These are phyloP conservation scores for Alca torda DNA, from an alignment of 2,797 vertebrate species.

Conservation along the genomic window DNA sequence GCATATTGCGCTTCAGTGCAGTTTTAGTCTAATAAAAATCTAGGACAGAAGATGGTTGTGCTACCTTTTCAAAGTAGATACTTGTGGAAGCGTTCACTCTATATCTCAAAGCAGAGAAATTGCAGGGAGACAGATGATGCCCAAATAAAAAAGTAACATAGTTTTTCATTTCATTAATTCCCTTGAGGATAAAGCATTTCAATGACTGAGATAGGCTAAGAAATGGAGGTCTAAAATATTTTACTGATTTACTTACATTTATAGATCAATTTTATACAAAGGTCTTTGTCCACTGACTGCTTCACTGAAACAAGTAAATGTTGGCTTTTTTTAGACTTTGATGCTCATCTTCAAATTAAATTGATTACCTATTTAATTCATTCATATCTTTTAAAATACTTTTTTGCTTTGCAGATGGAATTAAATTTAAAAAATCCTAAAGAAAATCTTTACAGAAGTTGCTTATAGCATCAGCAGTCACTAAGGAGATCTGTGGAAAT, in stretches of 20 bases:
- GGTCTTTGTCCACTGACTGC: conserved; percentile 5
- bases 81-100: background rate
- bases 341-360: background rate
- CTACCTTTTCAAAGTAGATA: background rate
- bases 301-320: conserved; percentile 2
- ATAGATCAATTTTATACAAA: conserved; percentile 18
- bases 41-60: background rate
- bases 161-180: conserved; percentile 55
- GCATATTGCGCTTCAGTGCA: background rate
- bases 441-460: background rate
- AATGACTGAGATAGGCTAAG: conserved; percentile 17
- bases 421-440: background rate
- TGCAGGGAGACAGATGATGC: background rate
- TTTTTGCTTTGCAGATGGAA: background rate
- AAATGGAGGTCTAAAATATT: conserved; percentile 54
- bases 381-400: background rate
- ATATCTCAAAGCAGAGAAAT: background rate
- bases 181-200: conserved; percentile 4
- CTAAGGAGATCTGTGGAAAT: background rate
- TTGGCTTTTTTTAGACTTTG: background rate
- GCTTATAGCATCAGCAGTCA: background rate
- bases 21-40: background rate
- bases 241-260: conserved; percentile 63
- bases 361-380: background rate
- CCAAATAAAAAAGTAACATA: conserved; percentile 17